These are phyloP conservation scores for Trididemnum nubilum DNA, from an alignment of 23 tunicate species.

Conservation along the genomic window DNA sequence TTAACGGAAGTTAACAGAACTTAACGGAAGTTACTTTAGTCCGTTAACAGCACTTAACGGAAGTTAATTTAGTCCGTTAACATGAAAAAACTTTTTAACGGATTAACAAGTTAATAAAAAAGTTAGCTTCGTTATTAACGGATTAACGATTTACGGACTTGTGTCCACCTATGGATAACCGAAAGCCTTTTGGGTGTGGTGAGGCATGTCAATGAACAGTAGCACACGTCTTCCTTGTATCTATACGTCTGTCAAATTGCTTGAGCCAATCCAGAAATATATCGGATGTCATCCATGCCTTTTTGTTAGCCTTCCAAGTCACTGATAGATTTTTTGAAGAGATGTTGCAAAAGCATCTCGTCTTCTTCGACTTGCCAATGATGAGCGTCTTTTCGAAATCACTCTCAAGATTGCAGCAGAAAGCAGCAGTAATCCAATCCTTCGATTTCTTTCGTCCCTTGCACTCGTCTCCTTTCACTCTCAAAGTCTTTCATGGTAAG, in stretches of 20 bases:
- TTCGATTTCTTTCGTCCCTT: slow-evolving; percentile 22
- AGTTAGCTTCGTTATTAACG: too few relatives aligned
- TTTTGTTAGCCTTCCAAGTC: slow-evolving; percentile 12
- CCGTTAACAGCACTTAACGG: too few relatives aligned
- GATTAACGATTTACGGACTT: too few relatives aligned
- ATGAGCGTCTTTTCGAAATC: slow-evolving; percentile 16
- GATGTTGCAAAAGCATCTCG: slow-evolving; percentile 13
- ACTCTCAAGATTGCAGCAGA: slow-evolving; percentile 11
- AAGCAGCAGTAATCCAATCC: slow-evolving; percentile 13
- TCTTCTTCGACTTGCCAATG: slow-evolving; percentile 20
- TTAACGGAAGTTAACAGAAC: too few relatives aligned
- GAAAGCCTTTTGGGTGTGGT: neutral
- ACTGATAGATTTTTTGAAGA: slow-evolving; percentile 5
- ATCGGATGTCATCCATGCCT: slow-evolving; percentile 21
- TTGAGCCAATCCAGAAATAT: slow-evolving; percentile 19
- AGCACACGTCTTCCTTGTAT: neutral
- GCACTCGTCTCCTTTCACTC: slow-evolving; percentile 4
- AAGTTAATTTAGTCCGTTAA: too few relatives aligned
- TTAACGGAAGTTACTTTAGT: too few relatives aligned
- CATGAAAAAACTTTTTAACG: too few relatives aligned
- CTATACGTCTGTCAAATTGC: slow-evolving; percentile 6
- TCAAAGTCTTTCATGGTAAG: slow-evolving; percentile 15
- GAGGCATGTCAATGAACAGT: neutral
- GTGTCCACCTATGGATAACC: too few relatives aligned
- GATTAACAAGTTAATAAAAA: too few relatives aligned